These are phyloP conservation scores for Agrotis segetum DNA, from an alignment of 2,888 invertebrate genomes.

Conservation along the genomic window DNA sequence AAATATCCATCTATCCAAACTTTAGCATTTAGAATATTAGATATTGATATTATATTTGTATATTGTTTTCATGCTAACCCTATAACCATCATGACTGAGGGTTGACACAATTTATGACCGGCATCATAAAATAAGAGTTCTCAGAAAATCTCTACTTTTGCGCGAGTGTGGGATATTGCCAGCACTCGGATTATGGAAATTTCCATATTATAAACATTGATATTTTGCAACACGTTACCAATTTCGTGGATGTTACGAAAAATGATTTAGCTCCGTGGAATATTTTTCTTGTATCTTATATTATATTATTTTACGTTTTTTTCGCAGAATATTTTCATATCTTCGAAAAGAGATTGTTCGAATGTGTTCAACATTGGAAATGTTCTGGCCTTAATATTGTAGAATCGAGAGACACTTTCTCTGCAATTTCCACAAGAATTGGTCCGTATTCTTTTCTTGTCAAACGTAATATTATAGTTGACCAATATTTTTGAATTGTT, in stretches of 20 bases:
- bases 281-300: conserved; percentile 30
- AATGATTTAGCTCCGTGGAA: conserved; percentile 10
- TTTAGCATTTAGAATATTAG: too few species aligned
- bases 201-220: conserved; percentile 14
- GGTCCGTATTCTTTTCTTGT: neutral
- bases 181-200: conserved; percentile 38
- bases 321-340: neutral
- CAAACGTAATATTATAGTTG: too few species aligned
- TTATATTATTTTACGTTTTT: conserved; percentile 3
- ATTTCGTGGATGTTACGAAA: conserved; percentile 23
- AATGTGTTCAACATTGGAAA: conserved; percentile 2
- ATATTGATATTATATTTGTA: too few species aligned
- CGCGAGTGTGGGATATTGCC: neutral
- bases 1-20: too few species aligned
- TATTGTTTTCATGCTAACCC: neutral
- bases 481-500: too few species aligned
- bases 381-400: neutral
- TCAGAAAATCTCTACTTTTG: neutral
- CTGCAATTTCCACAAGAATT: neutral
- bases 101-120: conserved; percentile 10
- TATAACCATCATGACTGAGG: neutral
- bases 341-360: neutral
- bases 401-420: neutral
- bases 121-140: conserved; percentile 1
- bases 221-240: conserved; percentile 26